Conservation (phyloP, 2,113 vertebrate genomes). For the Triplophysa siluroides region DNA sequence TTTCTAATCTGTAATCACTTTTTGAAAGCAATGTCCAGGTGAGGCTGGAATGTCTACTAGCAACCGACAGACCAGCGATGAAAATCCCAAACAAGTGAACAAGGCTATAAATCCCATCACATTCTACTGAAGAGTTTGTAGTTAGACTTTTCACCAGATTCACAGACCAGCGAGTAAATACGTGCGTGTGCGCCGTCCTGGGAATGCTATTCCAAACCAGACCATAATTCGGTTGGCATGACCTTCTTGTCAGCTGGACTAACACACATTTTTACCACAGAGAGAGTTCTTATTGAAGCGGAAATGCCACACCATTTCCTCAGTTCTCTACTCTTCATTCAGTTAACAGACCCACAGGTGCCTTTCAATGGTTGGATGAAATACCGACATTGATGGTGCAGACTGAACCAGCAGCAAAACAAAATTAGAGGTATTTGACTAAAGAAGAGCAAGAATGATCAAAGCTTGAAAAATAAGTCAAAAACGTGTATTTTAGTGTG, state of each 20-base stretch:
- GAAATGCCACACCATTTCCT: neutral
- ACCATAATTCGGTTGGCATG: conserved; percentile 25
- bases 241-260: conserved; percentile 34
- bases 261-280: conserved; percentile 4
- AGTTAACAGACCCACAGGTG: neutral
- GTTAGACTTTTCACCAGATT: neutral
- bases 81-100: too few species aligned
- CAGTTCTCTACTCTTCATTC: neutral
- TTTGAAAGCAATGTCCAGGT: too few species aligned
- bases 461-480: neutral
- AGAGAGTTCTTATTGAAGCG: conserved; percentile 18
- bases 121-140: neutral
- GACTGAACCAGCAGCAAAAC: conserved; percentile 9
- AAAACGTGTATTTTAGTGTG: conserved; percentile 6
- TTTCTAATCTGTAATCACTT: too few species aligned
- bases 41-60: too few species aligned
- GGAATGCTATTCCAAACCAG: conserved; percentile 26
- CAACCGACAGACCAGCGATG: too few species aligned
- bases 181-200: neutral
- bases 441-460: conserved; percentile 7
- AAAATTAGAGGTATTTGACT: neutral
- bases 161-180: neutral
- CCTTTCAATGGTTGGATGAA: neutral
- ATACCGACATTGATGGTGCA: neutral
- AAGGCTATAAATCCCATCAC: neutral